These are phyloP conservation scores for Drosophila multiciliata DNA, from an alignment of 2,888 invertebrate species.

Conservation along the genomic window DNA sequence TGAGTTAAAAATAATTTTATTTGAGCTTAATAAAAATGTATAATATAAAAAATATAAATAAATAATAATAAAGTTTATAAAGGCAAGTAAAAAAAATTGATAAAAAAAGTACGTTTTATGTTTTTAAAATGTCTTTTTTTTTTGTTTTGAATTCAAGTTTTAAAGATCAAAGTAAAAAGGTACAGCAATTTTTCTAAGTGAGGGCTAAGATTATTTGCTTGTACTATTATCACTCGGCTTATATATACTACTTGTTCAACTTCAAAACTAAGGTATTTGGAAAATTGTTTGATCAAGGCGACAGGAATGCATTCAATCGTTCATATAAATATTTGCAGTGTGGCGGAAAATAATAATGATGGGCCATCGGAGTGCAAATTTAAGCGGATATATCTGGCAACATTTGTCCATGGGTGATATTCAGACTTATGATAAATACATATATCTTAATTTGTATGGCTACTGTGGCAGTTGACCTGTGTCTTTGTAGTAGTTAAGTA, in stretches of 20 bases:
- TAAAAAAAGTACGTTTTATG: no score
- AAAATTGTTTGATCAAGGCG: constrained; percentile 4
- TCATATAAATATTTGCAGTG: constrained; percentile 6
- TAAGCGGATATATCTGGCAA: constrained; percentile 17
- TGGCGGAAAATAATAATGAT: constrained; percentile 17
- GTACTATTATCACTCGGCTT: background rate
- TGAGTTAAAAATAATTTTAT: background rate
- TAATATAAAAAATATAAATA: no score
- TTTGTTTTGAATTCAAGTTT: no score
- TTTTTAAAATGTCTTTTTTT: no score
- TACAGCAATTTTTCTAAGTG: no score
- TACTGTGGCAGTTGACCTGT: constrained; percentile 20
- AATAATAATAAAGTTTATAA: no score
- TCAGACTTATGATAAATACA: background rate
- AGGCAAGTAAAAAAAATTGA: no score
- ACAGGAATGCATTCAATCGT: constrained; percentile 5
- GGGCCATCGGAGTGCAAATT: constrained; percentile 26
- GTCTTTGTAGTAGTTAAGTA: constrained; percentile 12
- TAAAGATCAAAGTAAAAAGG: no score
- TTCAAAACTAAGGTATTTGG: background rate
- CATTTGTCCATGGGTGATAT: background rate
- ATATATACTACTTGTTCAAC: background rate
- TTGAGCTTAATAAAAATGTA: no score
- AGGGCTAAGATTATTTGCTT: no score
- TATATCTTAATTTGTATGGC: constrained; percentile 50